Conservation (phyloP, 23 tunicate genomes). For the Trididemnum nubilum region DNA sequence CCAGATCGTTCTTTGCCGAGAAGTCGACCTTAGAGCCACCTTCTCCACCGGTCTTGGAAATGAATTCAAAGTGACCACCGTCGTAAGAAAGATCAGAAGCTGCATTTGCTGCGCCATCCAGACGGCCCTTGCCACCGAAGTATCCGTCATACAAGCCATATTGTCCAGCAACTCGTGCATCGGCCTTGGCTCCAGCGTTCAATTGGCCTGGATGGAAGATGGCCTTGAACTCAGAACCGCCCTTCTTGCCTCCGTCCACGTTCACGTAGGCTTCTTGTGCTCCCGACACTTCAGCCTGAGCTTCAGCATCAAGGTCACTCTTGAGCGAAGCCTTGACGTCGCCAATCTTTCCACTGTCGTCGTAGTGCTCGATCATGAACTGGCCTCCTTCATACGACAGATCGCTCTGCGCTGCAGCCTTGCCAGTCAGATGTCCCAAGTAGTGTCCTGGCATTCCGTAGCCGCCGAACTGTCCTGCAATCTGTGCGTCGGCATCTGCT, state of each 20-base stretch:
- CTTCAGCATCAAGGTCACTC: not conserved
- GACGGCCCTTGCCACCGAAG: not conserved
- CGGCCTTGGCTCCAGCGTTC: not conserved
- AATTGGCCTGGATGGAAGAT: not conserved
- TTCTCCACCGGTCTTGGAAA: not conserved
- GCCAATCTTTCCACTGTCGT: not conserved
- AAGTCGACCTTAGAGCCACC: not conserved
- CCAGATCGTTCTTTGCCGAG: not conserved
- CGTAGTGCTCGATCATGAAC: not conserved
- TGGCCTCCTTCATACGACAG: not conserved
- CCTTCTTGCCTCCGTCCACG: not conserved
- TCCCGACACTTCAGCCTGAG: not conserved
- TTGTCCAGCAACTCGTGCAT: not conserved
- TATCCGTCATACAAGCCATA: not conserved
- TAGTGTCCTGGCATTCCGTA: not conserved
- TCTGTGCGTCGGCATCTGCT: not conserved
- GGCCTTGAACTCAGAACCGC: not conserved
- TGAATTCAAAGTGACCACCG: not conserved
- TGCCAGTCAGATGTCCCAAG: not conserved
- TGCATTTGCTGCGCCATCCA: not conserved
- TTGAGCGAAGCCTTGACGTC: not conserved
- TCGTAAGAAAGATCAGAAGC: not conserved
- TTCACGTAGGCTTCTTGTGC: not conserved
- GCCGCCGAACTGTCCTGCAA: constrained; percentile 1
- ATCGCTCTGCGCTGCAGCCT: not conserved